Conservation (phyloP, 2,888 invertebrate genomes). For the Geotrupes spiniger region DNA sequence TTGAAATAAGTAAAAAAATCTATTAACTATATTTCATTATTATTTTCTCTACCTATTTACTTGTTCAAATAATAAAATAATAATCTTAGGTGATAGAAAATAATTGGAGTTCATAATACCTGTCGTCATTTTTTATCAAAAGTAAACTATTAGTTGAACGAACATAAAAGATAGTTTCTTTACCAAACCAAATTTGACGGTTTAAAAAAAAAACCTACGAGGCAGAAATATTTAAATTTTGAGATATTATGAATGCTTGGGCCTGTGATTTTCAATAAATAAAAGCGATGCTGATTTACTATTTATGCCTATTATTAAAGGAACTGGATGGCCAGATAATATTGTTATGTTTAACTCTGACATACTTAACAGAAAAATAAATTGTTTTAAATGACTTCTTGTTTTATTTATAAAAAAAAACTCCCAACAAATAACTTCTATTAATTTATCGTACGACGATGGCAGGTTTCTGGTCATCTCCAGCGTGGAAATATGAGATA, state of each 20-base stretch:
- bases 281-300: slow-evolving; percentile 38
- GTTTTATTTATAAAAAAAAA: slow-evolving; percentile 1
- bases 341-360: slow-evolving; percentile 50
- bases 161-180: background rate
- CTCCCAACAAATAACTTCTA: too few species aligned
- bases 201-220: slow-evolving; percentile 18
- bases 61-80: slow-evolving; percentile 22
- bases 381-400: slow-evolving; percentile 42
- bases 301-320: slow-evolving; percentile 40
- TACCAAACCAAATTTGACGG: slow-evolving; percentile 7
- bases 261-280: slow-evolving; percentile 39
- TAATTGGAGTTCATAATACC: slow-evolving; percentile 36
- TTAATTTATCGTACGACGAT: too few species aligned
- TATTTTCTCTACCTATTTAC: slow-evolving; percentile 24
- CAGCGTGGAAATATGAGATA: too few species aligned
- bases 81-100: slow-evolving; percentile 16
- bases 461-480: too few species aligned
- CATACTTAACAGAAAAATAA: slow-evolving; percentile 47
- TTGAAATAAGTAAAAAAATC: slow-evolving; percentile 34
- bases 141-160: background rate
- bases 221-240: slow-evolving; percentile 21
- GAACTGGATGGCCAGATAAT: slow-evolving; percentile 43
- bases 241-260: slow-evolving; percentile 35
- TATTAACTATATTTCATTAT: slow-evolving; percentile 29
- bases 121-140: slow-evolving; percentile 4